Percentiles rank a stretch among this genome's conserved stretches.
These are phyloP conservation scores for Falco biarmicus DNA, from an alignment of 2,797 vertebrate genomes.

Conservation along the genomic window DNA sequence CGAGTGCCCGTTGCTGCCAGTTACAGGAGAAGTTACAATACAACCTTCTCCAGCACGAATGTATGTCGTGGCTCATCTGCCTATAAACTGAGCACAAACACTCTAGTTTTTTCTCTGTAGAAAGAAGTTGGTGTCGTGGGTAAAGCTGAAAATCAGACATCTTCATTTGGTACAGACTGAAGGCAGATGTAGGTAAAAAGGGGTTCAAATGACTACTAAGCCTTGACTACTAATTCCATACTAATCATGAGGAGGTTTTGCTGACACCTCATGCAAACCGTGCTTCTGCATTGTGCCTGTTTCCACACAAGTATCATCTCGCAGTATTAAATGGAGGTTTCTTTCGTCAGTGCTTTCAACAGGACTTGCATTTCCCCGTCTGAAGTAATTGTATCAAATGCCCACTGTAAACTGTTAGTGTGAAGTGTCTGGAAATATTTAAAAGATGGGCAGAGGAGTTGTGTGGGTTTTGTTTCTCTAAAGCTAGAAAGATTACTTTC, in stretches of 20 bases:
- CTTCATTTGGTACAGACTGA: background rate
- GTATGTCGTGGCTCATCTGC: background rate
- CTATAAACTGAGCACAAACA: background rate
- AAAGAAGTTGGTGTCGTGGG: background rate
- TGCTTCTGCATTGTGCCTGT: background rate
- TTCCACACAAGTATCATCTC: background rate
- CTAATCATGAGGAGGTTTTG: background rate
- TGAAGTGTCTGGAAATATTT: constrained; percentile 20
- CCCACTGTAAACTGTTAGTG: background rate
- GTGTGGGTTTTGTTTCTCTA: background rate
- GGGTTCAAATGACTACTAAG: background rate
- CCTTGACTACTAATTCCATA: background rate
- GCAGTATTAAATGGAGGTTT: background rate
- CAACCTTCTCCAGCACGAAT: background rate
- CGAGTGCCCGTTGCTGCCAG: background rate
- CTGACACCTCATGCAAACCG: background rate
- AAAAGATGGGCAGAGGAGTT: background rate
- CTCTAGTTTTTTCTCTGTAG: background rate
- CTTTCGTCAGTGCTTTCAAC: background rate
- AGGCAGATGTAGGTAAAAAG: background rate
- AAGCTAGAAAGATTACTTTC: too few relatives aligned
- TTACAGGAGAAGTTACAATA: background rate
- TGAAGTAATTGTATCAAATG: background rate
- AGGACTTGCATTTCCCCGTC: background rate
- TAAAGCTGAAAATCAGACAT: background rate